phyloP scores from a whole-genome alignment of 2,888 invertebrate species.

The Hipparchia semele region DNA sequence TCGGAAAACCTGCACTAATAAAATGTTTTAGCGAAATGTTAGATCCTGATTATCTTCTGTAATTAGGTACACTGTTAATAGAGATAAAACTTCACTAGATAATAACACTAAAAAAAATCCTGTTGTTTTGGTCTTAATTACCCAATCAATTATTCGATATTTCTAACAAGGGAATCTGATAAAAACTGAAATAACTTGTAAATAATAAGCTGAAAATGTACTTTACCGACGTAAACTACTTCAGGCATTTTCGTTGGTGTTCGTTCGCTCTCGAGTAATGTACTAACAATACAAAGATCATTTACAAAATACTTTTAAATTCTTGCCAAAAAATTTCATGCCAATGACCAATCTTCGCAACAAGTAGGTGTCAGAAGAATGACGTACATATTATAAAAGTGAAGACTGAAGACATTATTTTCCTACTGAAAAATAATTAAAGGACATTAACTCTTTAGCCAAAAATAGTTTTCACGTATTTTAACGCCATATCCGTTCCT shows the following conservation, averaged over 20 bases:
- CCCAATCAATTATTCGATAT: not conserved
- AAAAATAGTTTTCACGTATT: not conserved
- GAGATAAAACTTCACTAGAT: not conserved
- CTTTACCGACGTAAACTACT: conserved; percentile 69
- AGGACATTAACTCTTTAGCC: conserved; percentile 55
- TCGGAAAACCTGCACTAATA: not conserved
- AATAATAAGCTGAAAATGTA: conserved; percentile 41
- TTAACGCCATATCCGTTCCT: not conserved
- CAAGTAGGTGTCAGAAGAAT: conserved; percentile 37
- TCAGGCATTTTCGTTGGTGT: conserved; percentile 67
- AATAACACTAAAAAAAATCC: not conserved
- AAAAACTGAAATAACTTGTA: not conserved
- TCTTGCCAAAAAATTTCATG: conserved; percentile 68
- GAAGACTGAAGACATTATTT: conserved; percentile 30
- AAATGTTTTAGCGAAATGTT: not conserved
- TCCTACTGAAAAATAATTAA: conserved; percentile 49
- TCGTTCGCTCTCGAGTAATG: conserved; percentile 48
- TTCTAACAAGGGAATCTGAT: not conserved
- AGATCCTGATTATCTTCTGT: not conserved
- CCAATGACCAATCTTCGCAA: conserved; percentile 57
- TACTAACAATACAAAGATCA: conserved; percentile 51
- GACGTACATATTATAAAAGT: conserved; percentile 33
- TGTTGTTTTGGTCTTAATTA: not conserved
- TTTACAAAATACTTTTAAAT: conserved; percentile 53
- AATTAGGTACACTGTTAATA: not conserved